These are phyloP conservation scores for Mesoclemmys tuberculata DNA, from an alignment of 2,113 vertebrate genomes.

Conservation along the genomic window DNA sequence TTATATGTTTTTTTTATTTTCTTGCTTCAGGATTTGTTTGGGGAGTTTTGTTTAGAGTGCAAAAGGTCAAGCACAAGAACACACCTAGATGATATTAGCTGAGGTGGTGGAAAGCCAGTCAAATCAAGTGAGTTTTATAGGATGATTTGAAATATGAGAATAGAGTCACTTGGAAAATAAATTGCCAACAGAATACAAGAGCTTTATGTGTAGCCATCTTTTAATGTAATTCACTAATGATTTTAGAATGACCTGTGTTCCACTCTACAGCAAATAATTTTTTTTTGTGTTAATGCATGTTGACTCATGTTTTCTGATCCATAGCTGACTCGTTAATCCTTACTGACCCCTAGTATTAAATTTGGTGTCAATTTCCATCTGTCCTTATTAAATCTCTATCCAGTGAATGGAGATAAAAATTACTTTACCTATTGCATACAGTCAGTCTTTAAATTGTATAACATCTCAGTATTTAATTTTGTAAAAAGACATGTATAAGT, in stretches of 20 bases:
- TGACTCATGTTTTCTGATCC: constrained; percentile 57
- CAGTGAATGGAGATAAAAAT: neutral
- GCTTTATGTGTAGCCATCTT: constrained; percentile 22
- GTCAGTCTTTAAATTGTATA: constrained; percentile 36
- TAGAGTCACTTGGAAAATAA: constrained; percentile 20
- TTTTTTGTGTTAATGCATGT: constrained; percentile 45
- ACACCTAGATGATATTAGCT: neutral
- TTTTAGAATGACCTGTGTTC: constrained; percentile 60
- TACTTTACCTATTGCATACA: neutral
- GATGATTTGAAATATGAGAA: neutral
- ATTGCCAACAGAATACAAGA: neutral
- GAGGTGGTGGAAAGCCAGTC: neutral
- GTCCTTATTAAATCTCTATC: constrained; percentile 53
- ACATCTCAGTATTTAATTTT: neutral
- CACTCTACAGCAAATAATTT: constrained; percentile 55
- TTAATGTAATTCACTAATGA: constrained; percentile 51
- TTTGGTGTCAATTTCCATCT: constrained; percentile 64
- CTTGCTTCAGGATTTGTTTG: neutral
- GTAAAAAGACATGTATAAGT: constrained; percentile 16
- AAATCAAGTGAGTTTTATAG: neutral
- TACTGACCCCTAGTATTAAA: constrained; percentile 64
- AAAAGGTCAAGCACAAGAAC: neutral
- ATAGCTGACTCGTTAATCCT: constrained; percentile 70
- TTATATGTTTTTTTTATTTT: neutral
- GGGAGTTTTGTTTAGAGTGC: rapidly evolving